Base-by-base conservation (phyloP, 35 echinoderm and acorn worm genomes). In the Heliocidaris erythrogramma region DNA sequence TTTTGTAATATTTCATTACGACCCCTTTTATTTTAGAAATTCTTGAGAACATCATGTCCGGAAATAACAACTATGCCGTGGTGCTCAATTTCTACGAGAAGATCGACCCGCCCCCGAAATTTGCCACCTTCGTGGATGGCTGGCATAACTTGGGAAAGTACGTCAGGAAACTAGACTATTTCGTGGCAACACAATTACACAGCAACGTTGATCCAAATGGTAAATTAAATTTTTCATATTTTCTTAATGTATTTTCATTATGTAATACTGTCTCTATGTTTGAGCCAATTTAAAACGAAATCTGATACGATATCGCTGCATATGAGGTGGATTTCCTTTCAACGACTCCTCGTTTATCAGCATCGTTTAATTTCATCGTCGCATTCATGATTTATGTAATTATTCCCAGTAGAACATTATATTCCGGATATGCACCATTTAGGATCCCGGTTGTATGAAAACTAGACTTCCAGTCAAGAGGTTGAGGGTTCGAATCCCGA, bases 31-130 rank as follows among this genome's bases (percentile, higher is more conserved):
- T 18, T n/a, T 78, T n/a, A 78, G 65, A 78, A 78, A 78, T 78
- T 78, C 21, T 27, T 2, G 27, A 78, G 21, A 27, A 18, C 27
- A 78, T 78, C 65, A 95, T 95, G 90, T 49, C 90, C 16, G 95
- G 86, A 32, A 93, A 92, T 61, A 96, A 94, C 21, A 88, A 94
- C 30, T 53, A 78, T 18, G 86, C 93, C 42, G 91, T 95, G 11
- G 96, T 99, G 87, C 90, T 97, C 92, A 98, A 98, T 90, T 98
- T 97, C 90, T 98, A 98, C 92, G 97, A 98, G 95, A 98, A 95
- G 59, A 94, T 98, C 5, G 97, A 96, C 3, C 97, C 97, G 42
- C 97, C 97, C n/a, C 97, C 96, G 32, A 97, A 96, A 31, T 94
- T 94, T 48, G 27, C 85, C 48, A 95, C 96, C 8, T 98, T 98